Conservation (phyloP, 1,140 invertebrate species). For the Trichonephila clavata region DNA sequence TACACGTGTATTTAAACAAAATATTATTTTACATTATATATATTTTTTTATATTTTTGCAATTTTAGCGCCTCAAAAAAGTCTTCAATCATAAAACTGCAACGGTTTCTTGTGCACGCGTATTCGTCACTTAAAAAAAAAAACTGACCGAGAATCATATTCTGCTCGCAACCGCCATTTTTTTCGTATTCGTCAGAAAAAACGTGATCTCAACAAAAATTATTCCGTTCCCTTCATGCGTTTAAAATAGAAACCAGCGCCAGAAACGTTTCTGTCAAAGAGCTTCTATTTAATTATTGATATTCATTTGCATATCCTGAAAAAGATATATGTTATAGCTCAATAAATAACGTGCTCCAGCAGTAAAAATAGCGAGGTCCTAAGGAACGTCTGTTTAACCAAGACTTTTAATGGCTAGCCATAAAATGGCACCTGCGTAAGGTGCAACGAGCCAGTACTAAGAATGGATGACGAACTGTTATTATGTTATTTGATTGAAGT, state of each 20-base stretch:
- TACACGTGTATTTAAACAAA: no score
- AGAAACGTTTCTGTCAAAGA: neutral
- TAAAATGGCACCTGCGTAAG: neutral
- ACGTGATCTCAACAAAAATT: neutral
- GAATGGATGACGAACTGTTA: conserved; percentile 12
- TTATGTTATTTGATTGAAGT: neutral
- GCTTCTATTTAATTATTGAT: conserved; percentile 13
- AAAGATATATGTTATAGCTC: neutral
- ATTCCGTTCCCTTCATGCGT: neutral
- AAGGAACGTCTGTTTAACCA: neutral
- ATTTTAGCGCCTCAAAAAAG: no score
- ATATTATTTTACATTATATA: no score
- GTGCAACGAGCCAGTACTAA: neutral
- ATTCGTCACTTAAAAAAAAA: no score
- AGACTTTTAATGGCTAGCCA: neutral
- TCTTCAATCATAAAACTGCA: no score
- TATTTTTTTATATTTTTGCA: no score
- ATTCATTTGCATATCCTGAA: neutral
- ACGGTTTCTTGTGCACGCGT: no score
- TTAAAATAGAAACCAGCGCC: neutral
- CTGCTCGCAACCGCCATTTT: no score
- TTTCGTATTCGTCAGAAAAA: no score
- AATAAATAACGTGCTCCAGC: neutral
- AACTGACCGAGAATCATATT: no score
- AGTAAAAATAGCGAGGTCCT: neutral